Percentiles rank a stretch among this genome's conserved stretches.
These are phyloP conservation scores for Eptesicus fuscus DNA, from an alignment of 2,113 vertebrate genomes.

Conservation along the genomic window DNA sequence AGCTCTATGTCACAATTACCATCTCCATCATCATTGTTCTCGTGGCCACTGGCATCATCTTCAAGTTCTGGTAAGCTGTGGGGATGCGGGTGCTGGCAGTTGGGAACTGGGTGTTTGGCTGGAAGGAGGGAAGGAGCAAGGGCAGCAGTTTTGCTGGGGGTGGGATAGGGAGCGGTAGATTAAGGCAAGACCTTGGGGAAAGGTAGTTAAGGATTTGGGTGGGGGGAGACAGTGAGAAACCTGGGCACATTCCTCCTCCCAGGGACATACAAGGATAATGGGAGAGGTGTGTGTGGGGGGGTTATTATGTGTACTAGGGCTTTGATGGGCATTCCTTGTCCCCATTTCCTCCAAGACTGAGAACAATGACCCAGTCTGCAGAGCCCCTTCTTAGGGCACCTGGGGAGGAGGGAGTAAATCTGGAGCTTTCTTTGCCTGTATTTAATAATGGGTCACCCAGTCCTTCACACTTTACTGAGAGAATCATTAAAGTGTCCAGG, in stretches of 20 bases:
- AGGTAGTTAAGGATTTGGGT: neutral
- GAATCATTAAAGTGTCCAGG: slow-evolving; percentile 28
- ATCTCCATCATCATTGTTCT: slow-evolving; percentile 87
- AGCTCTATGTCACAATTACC: slow-evolving; percentile 86
- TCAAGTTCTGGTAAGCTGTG: slow-evolving; percentile 86
- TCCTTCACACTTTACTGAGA: slow-evolving; percentile 59
- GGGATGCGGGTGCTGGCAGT: neutral
- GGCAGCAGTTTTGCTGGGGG: neutral
- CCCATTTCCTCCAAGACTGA: neutral
- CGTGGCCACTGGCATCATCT: slow-evolving; percentile 86
- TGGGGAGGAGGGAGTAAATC: neutral
- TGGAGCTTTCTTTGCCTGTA: neutral
- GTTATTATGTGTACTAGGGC: neutral
- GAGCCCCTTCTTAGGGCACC: neutral
- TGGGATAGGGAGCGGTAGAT: neutral
- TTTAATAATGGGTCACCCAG: slow-evolving; percentile 41
- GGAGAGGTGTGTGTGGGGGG: neutral
- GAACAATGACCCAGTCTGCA: neutral
- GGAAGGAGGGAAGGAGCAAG: neutral
- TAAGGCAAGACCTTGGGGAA: neutral
- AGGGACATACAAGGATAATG: neutral
- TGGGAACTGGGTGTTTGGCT: neutral
- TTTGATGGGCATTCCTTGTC: neutral
- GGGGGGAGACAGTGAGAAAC: neutral
- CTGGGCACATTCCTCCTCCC: neutral